Evolutionary conservation across 2,888 invertebrate species (phyloP), one percentile per base, ranked within the genome.

Genomic region (Hypercompe scribonia): DNA sequence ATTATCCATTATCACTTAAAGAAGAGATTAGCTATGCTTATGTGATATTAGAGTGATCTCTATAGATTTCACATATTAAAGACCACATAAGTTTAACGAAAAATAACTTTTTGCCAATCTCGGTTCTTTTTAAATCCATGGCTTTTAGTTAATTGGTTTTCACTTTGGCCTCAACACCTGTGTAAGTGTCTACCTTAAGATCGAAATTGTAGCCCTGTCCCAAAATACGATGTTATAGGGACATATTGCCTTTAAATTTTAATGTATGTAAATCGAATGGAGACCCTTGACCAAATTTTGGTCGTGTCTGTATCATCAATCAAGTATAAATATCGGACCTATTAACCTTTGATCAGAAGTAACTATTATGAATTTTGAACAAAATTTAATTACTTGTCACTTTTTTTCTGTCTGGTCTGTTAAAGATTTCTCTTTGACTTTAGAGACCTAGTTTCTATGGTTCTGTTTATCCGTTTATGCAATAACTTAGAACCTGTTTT

Each of bases 271-370:
- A 61, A 71, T 66, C 42, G 68, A 39, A 58, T 39, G 61, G 42
- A 42, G 68, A 71, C 31, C 74, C 74, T 74, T 71, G 71, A 71
- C 74, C 71, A 70, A 71, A 71, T 58, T 71, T 58, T 66, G 42
- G 70, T n/a, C 33, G 28, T 33, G 4, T 65, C 54, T 39, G 64
- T 61, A 65, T 71, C 65, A 67, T 74, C 70, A 71, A 74, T 74
- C 74, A 74, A 58, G 42, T 71, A 70, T 46, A 58, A 68, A 68
- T 34, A 68, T 69, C 50, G 65, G 54, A 18, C 34, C 28, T n/a
- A 65, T 65, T 65, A 69, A 73, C 65, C 73, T 73, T 73, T 73
- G 68, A 58, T 61, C 58, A 58, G 65, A 69, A 65, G 64, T 68
- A n/a, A 71, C 42, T 69, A 58, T 69, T 46, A 61, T 21, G 46